Base-by-base conservation (phyloP, 2,888 invertebrate species). In the Drosophila falleni region DNA sequence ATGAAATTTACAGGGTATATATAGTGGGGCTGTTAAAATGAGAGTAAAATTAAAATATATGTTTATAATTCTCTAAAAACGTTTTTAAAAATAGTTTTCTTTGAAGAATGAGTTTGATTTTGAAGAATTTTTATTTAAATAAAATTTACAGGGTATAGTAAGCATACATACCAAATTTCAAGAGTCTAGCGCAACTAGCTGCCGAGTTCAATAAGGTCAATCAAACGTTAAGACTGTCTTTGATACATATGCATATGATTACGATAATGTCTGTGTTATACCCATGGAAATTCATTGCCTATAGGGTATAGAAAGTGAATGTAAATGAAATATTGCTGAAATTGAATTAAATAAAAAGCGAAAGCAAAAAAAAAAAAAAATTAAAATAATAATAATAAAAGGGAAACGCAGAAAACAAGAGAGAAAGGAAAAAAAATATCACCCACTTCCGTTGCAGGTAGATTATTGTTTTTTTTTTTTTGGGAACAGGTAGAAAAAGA, bases 331-430 rank as follows among this genome's bases (percentile, higher is more conserved):
- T 35, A 35, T 33, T 70, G 54, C 71, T 68, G 70, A 87, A 89
- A 78, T 77, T 79, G 72, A 87, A 77, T 87, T 89, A 60, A 73
- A 79, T 84, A 72, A 87, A 89, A 85, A 89, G 85, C 89, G 85
- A 85, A 85, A 85, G 87, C 85, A 69, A 69, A 70, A 69, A 50
- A 63, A 33, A 67, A 72, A 37, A 5, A 37, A 66, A 67, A 31
- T 5, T 23, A 39, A 29, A 44, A 72, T 47, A 56, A 65, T 54
- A 72, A 62, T 49, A 60, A 65, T 60, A 61, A 64, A 49, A 74
- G 59, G 49, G 47, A 54, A 44, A 73, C 29, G n/a, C 33, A 19
- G 16, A 49, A 42, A 54, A 23, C 26, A 19, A 11, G 15, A 44
- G 31, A 16, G 33, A 41, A 50, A 16, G 33, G 35, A 50, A 13